phyloP scores from a whole-genome alignment of 2,888 invertebrate genomes.

The Octodonta nipae region DNA sequence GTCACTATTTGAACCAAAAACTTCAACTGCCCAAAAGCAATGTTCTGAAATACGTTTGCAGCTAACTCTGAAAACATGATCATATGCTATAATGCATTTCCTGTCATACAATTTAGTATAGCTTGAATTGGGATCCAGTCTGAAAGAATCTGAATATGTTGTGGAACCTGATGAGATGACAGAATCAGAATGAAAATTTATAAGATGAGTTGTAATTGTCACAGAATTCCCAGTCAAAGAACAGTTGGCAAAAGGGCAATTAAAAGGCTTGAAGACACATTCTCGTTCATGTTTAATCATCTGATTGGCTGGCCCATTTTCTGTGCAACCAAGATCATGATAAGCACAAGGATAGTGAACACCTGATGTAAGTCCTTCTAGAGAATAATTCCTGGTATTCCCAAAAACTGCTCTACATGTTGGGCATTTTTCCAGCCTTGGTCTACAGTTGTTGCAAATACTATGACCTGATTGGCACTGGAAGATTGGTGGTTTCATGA shows the following conservation, averaged over 20 bases:
- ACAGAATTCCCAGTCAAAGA: constrained; percentile 18
- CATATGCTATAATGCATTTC: constrained; percentile 19
- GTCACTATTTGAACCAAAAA: constrained; percentile 19
- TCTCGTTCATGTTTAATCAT: constrained; percentile 22
- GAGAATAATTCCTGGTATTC: constrained; percentile 26
- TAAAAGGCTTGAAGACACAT: constrained; percentile 23
- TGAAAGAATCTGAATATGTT: constrained; percentile 16
- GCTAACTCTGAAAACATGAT: constrained; percentile 23
- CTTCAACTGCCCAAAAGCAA: constrained; percentile 26
- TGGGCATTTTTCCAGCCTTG: constrained; percentile 26
- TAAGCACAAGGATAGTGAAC: constrained; percentile 26
- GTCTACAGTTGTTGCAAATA: constrained; percentile 26
- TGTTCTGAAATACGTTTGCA: constrained; percentile 22
- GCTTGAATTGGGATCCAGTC: constrained; percentile 13
- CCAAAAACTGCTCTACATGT: constrained; percentile 26
- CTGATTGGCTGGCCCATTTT: constrained; percentile 17
- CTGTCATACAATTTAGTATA: constrained; percentile 17
- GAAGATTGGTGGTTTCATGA: constrained; percentile 29
- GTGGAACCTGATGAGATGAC: constrained; percentile 16
- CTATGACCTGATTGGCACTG: constrained; percentile 29
- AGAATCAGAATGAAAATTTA: constrained; percentile 16
- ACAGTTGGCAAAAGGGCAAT: constrained; percentile 22
- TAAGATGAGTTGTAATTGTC: constrained; percentile 15
- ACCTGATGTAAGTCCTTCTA: constrained; percentile 25
- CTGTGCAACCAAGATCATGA: constrained; percentile 24